Evolutionary conservation across 2,888 invertebrate genomes (phyloP), one percentile per base, ranked within the genome.

Genomic region (Trachelus troglodyta): DNA sequence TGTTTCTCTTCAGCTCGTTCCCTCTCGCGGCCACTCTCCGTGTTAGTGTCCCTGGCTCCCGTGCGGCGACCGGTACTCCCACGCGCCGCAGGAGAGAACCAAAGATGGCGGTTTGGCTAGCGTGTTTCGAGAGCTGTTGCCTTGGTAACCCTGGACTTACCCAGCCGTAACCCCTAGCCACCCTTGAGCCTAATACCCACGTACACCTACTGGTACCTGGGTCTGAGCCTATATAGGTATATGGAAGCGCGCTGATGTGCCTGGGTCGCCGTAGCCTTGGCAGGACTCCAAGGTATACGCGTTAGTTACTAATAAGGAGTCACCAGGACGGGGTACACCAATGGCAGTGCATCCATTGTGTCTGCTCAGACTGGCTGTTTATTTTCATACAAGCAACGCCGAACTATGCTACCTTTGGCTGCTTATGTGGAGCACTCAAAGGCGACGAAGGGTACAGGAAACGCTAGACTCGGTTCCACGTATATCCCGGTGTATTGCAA

Each of bases 111-210:
- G 83, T 85, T 85, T 82, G 12, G 82, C 86, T 86, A 85, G 88
- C 87, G 86, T 91, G 90, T 91, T 90, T 89, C 89, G 87, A 91
- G 91, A 90, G 88, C 89, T 89, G 91, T 91, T 89, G 89, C 90
- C 90, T 89, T 90, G 91, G 88, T 90, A 91, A 91, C 91, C 91
- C 90, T 89, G 90, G 89, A 86, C 86, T 89, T 86, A 85, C 86
- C 90, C 89, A 90, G 85, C 87, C 87, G 88, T 86, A 85, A 89
- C 88, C 85, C 85, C 83, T 84, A 76, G 34, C 75, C 75, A 75
- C 77, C 75, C 80, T 80, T 56, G 56, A 56, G 56, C 56, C 56
- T 56, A 56, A 23, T 33, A 31, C 31, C 40, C 74, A 56, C 31
- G 37, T 30, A 33, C 23, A 75, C 75, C 34, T 71, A 77, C 56